A percentile compares a stretch with the other conserved stretches of the same genome.
Conservation (phyloP, 2,888 invertebrate species). For the Calameuta pallipes region DNA sequence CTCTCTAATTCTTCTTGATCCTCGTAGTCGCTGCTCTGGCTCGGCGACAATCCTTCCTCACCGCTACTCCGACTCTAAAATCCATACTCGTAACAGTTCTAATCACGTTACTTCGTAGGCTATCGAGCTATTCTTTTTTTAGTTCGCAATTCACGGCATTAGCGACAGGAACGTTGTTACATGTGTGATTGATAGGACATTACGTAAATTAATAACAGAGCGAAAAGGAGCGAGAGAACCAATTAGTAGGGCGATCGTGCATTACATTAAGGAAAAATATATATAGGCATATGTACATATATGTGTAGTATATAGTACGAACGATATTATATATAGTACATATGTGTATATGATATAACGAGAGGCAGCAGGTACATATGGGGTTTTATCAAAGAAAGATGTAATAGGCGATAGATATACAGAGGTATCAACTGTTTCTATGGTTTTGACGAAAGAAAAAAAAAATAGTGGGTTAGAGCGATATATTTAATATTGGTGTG, state of each 20-base stretch:
- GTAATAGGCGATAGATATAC: neutral
- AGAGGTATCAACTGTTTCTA: neutral
- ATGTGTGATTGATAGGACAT: neutral
- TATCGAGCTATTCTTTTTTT: neutral
- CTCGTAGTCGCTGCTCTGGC: constrained; percentile 78
- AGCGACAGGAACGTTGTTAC: constrained; percentile 2
- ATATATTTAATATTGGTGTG: constrained; percentile 34
- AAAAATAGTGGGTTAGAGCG: constrained; percentile 26
- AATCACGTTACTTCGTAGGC: neutral
- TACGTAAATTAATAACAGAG: constrained; percentile 1
- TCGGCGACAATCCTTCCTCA: constrained; percentile 73
- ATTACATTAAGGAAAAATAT: neutral
- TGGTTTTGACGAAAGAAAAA: constrained; percentile 22
- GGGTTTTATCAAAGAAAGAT: neutral
- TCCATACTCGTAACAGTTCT: constrained; percentile 36
- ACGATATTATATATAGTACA: neutral
- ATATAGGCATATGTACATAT: neutral
- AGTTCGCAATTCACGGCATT: neutral
- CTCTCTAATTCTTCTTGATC: constrained; percentile 75
- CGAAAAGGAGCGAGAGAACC: constrained; percentile 3
- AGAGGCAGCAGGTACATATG: neutral
- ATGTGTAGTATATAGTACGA: neutral
- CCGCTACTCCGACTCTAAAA: constrained; percentile 70
- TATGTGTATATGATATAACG: neutral
- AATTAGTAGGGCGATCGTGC: neutral